Evolutionary conservation across 1,140 invertebrate genomes (phyloP).

Genomic region (Drosophila asahinai): DNA sequence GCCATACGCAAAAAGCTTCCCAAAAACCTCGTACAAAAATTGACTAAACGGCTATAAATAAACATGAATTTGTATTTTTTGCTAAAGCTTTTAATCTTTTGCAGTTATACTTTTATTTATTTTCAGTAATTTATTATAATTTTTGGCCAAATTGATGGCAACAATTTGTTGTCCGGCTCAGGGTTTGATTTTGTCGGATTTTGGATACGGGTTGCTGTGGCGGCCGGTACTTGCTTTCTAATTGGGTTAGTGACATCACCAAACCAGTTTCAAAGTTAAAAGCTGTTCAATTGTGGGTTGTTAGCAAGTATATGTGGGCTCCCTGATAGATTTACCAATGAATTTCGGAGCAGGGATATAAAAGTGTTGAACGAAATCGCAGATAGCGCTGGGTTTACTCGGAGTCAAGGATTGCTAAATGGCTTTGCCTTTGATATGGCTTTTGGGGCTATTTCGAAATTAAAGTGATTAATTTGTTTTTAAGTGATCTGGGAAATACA

Average conservation of each 20-base stretch:
- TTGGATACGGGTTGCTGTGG: conserved; percentile 4
- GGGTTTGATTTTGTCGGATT: conserved; percentile 28
- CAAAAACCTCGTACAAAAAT: conserved; percentile 34
- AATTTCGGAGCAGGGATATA: conserved; percentile 20
- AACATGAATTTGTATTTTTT: conserved; percentile 15
- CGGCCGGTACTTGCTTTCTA: conserved; percentile 52
- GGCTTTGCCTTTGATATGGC: conserved; percentile 3
- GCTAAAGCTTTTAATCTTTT: conserved; percentile 36
- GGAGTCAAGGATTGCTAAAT: conserved; percentile 37
- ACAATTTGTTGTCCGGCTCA: conserved; percentile 28
- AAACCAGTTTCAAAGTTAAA: conserved; percentile 41
- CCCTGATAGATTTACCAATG: conserved; percentile 40
- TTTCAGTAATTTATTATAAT: conserved; percentile 41
- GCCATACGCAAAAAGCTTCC: conserved; percentile 21
- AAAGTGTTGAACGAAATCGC: conserved; percentile 16
- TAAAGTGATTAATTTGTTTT: neutral
- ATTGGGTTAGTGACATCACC: conserved; percentile 51
- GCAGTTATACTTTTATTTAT: conserved; percentile 14
- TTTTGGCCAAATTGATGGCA: conserved; percentile 8
- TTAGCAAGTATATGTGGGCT: conserved; percentile 9
- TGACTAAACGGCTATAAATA: conserved; percentile 34
- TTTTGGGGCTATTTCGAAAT: conserved; percentile 11
- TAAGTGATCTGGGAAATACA: neutral
- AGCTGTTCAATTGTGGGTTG: conserved; percentile 14
- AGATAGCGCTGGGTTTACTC: conserved; percentile 31